phyloP scores from a whole-genome alignment of 1,140 invertebrate genomes.

The Drosophila virilis region DNA sequence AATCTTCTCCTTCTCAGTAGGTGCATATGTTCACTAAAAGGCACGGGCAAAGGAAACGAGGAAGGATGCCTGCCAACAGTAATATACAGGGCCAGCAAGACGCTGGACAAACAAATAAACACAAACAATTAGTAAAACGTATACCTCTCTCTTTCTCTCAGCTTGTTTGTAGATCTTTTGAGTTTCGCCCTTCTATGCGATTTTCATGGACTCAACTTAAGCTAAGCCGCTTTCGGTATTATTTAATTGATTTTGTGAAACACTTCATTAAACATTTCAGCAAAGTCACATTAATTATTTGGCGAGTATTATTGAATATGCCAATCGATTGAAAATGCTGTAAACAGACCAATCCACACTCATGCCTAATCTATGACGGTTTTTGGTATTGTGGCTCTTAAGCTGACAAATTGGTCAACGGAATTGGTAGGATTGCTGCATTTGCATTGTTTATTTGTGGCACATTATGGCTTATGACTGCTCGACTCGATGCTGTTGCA shows the following conservation, averaged over 20 bases:
- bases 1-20: too few relatives aligned
- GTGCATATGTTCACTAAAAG: too few relatives aligned
- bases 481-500: conserved; percentile 8
- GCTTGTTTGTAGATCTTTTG: too few relatives aligned
- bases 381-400: neutral
- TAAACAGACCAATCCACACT: conserved; percentile 1
- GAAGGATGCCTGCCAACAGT: too few relatives aligned
- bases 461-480: conserved; percentile 12
- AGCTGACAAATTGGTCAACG: neutral
- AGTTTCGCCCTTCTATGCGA: neutral
- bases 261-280: neutral
- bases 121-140: too few relatives aligned
- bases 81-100: too few relatives aligned
- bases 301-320: conserved; percentile 1
- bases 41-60: too few relatives aligned
- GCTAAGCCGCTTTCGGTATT: neutral
- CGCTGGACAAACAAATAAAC: too few relatives aligned
- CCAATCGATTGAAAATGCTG: neutral
- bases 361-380: neutral
- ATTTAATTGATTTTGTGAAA: neutral
- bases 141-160: too few relatives aligned
- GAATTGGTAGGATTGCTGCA: neutral
- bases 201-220: neutral
- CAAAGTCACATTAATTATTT: conserved; percentile 5
- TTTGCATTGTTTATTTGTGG: conserved; percentile 20